Base-by-base conservation (phyloP, 2,113 vertebrate species). In the Sceloporus tristichus region DNA sequence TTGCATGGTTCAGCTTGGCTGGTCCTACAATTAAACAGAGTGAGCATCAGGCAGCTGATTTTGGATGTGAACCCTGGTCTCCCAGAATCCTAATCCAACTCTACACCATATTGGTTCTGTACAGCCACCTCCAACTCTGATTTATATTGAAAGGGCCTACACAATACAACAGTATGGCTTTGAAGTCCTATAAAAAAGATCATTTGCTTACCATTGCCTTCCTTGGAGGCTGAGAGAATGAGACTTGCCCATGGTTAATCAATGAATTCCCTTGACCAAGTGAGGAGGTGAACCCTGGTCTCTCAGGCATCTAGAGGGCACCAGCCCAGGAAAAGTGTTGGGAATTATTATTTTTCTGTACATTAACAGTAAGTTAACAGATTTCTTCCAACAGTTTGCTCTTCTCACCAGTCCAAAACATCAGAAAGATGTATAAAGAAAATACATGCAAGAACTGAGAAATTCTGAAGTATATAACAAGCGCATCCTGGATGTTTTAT, bases 401-500 rank as follows among this genome's bases (percentile, higher is more conserved):
- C 81, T 91, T 95, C 92, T 85, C 83, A 76, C 92, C 85, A 75
- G 9, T 87, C 40, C 19, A 53, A 9, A 82, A 90, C 34, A 94
- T 85, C 66, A 85, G 84, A 90, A 71, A 0, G 0, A 70, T 90
- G 19, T 89, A 71, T 89, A 91, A 89, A n/a, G 38, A 56, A n/a
- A 25, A 70, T 2, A 2, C 7, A 91, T 85, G 40, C 88, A 93
- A 91, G 59, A 62, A 62, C 90, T 91, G 66, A 23, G 70, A 76
- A 75, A 42, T 82, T 54, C 42, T n/a, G 70, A n/a, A 42, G 66
- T 48, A 5, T n/a, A 59, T 76, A 70, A 42, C 66, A 91, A 19
- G n/a, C 56, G 90, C 62, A 71, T 62, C 84, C n/a, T 88, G 62
- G 76, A 27, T 91, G 91, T 94, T 94, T 94, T 93, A 40, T 92